phyloP scores from a whole-genome alignment of 2,888 invertebrate species.

The Antheraea assamensis region DNA sequence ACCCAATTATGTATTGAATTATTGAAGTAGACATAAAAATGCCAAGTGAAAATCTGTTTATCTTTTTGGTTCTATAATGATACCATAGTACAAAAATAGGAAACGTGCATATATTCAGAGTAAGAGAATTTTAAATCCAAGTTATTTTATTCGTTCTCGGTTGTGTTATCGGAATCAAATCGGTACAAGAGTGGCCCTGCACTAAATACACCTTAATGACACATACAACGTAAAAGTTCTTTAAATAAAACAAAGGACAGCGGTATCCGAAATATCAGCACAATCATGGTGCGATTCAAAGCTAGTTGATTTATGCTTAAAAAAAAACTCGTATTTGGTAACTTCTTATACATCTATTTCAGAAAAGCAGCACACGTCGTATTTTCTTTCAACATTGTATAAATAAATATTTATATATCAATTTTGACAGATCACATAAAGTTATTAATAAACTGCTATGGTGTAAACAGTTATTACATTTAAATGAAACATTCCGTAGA shows the following conservation, averaged over 20 bases:
- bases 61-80: neutral
- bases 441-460: neutral
- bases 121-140: neutral
- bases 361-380: neutral
- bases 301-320: neutral
- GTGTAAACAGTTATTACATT: neutral
- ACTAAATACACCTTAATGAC: conserved; percentile 18
- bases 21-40: neutral
- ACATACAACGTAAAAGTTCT: conserved; percentile 2
- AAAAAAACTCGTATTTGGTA: neutral
- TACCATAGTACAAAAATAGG: neutral
- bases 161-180: neutral
- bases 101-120: neutral
- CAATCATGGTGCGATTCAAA: neutral
- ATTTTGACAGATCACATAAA: neutral
- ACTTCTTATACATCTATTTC: neutral
- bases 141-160: neutral
- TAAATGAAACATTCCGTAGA: neutral
- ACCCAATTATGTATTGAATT: neutral
- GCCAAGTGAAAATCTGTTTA: neutral
- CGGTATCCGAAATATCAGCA: neutral
- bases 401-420: conserved; percentile 6
- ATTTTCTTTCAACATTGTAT: neutral
- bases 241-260: conserved; percentile 14
- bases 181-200: neutral